Base-by-base conservation (phyloP, 2,113 vertebrate species). In the Leucosticte australis region DNA sequence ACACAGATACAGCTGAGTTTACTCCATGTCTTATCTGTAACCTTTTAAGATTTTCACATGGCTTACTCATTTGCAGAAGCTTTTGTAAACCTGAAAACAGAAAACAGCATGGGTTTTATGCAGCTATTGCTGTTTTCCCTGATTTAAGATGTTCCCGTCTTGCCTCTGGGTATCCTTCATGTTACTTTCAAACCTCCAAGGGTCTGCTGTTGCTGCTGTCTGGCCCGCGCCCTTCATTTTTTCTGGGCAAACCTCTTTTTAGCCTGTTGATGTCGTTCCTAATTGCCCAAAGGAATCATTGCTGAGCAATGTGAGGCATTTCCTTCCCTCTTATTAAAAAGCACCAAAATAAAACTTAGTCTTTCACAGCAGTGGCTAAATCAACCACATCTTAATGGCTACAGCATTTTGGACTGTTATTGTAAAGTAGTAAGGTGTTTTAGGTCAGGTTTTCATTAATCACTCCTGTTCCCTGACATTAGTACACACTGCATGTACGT, bases 301-400 rank as follows among this genome's bases (percentile, higher is more conserved):
- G 94, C 92, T 92, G 70, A 96, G 92, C 76, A 96, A 94, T 94
- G 91, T 93, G 87, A 96, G 73, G 94, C 89, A 96, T 97, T 97
- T 97, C 96, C 96, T 97, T 96, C 69, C 67, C 88, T 86, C 89
- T 94, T 96, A 92, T 94, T 96, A 96, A 94, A 95, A 97, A 93
- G 76, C 83, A 96, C 82, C 82, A 93, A 95, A 96, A 96, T 86
- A 96, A 97, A 95, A 94, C 59, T 57, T 86, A 84, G 78, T 56
- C 70, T 94, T 94, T 86, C 24, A 47, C 31, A 76, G 89, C 89
- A 68, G 67, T 85, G 47, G 71, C 89, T 87, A 59, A 81, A 92
- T 68, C 78, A 47, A 39, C 62, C 41, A 65, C 39, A 24, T 87
- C 79, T 90, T 89, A 69, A 80, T 55, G 73, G 42, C 62, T 94